Evolutionary conservation across 2,113 vertebrate species (phyloP).

Genomic region (Microcebus ravelobensis): DNA sequence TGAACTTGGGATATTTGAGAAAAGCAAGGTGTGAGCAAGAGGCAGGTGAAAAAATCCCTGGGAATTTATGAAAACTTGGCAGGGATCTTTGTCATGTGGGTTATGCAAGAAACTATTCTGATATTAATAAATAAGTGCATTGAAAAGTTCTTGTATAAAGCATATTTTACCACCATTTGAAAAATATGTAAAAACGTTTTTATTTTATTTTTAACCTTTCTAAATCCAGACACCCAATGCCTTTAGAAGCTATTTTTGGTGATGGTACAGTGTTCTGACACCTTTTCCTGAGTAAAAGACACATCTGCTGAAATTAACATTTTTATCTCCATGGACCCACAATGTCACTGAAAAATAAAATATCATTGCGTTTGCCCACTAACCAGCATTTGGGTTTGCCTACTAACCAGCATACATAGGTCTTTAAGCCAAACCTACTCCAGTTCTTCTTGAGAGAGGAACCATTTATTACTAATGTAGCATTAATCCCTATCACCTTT

Average conservation of each 20-base stretch:
- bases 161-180: slow-evolving; percentile 42
- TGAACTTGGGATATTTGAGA: background rate
- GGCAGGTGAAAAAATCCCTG: slow-evolving; percentile 21
- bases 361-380: slow-evolving; percentile 31
- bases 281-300: slow-evolving; percentile 44
- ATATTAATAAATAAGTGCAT: background rate
- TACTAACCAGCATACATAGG: slow-evolving; percentile 28
- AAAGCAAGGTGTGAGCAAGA: background rate
- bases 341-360: slow-evolving; percentile 36
- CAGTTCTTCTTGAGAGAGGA: background rate
- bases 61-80: slow-evolving; percentile 34
- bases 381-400: slow-evolving; percentile 41
- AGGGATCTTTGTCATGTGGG: slow-evolving; percentile 17
- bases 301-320: slow-evolving; percentile 62
- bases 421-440: slow-evolving; percentile 7
- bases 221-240: slow-evolving; percentile 58
- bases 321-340: slow-evolving; percentile 44
- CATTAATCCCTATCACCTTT: background rate
- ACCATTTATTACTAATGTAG: background rate
- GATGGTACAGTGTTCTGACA: slow-evolving; percentile 60
- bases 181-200: slow-evolving; percentile 63
- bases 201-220: slow-evolving; percentile 71
- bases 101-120: slow-evolving; percentile 6
- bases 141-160: background rate
- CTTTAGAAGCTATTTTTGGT: slow-evolving; percentile 68